Evolutionary conservation across 2,113 vertebrate species (phyloP).

Genomic region (chimpanzee (Pan troglodytes)): NHGRI_mPanTro3-v2.1_pri NC_072408.2:114411501-114412000

Average conservation of each 20-base stretch:
- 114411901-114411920: background rate
- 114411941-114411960: background rate
- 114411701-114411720: background rate
- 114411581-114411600: background rate
- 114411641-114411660: background rate
- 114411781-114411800: background rate
- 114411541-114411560: background rate
- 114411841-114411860: slow-evolving; percentile 48
- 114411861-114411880: background rate
- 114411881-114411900: slow-evolving; percentile 4
- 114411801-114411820: background rate
- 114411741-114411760: background rate
- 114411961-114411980: background rate
- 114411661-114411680: background rate
- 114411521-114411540: background rate
- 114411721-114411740: background rate
- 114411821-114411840: background rate
- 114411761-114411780: background rate
- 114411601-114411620: background rate
- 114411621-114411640: background rate
- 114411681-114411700: fast-evolving
- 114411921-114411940: slow-evolving; percentile 34
- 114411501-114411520: background rate
- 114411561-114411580: background rate
- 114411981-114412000: slow-evolving; percentile 33